Percentiles rank a stretch among this genome's conserved stretches.
phyloP scores from a whole-genome alignment of 2,888 invertebrate species.

The Colletes collaris region DNA sequence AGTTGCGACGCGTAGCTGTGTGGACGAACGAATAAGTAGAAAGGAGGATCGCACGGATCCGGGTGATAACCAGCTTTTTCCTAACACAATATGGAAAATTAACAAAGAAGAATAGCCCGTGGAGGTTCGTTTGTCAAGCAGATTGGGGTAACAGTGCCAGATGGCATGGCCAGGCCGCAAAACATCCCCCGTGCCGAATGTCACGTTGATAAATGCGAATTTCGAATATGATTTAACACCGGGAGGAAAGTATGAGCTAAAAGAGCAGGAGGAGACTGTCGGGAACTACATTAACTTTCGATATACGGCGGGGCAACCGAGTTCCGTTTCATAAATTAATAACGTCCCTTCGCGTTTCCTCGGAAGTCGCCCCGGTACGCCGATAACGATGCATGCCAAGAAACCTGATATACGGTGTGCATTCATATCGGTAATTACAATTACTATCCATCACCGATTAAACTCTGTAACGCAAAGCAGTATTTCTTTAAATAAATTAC shows the following conservation, averaged over 20 bases:
- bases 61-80: constrained; percentile 1
- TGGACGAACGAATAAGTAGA: background rate
- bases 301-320: background rate
- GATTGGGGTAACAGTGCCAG: constrained; percentile 36
- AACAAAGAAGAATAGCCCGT: constrained; percentile 36
- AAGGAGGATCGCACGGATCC: background rate
- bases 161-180: constrained; percentile 42
- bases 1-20: too few species aligned
- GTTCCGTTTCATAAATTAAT: constrained; percentile 20
- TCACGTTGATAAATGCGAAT: constrained; percentile 45
- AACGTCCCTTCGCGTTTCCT: constrained; percentile 15
- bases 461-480: too few species aligned
- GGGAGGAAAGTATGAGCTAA: constrained; percentile 18
- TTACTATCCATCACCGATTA: background rate
- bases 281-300: constrained; percentile 26
- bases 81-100: constrained; percentile 18
- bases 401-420: background rate
- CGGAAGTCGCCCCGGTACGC: background rate
- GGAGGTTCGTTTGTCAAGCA: constrained; percentile 31
- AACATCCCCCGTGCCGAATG: constrained; percentile 34
- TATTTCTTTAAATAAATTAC: too few species aligned
- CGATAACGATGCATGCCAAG: constrained; percentile 7
- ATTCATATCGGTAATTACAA: background rate
- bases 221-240: constrained; percentile 40
- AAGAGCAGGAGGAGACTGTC: constrained; percentile 16